phyloP scores from a whole-genome alignment of 2,888 invertebrate genomes.

The Melolontha melolontha region DNA sequence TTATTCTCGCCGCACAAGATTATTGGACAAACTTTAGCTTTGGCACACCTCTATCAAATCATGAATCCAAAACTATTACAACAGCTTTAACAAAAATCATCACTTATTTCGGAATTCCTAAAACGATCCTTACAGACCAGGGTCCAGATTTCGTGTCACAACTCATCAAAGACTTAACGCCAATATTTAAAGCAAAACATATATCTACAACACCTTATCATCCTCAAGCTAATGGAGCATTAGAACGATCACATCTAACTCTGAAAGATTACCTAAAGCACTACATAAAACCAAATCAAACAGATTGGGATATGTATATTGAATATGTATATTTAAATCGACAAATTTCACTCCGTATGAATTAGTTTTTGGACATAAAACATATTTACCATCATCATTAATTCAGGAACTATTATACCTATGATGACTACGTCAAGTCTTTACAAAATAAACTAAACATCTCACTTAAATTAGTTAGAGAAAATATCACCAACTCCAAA shows the following conservation, averaged over 20 bases:
- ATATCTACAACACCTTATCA: constrained; percentile 48
- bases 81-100: constrained; percentile 50
- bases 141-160: constrained; percentile 48
- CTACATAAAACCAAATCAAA: constrained; percentile 51
- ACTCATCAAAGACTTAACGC: constrained; percentile 48
- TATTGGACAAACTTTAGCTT: constrained; percentile 58
- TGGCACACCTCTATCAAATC: constrained; percentile 55
- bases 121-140: too few relatives aligned
- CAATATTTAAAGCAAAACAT: constrained; percentile 49
- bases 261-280: constrained; percentile 54
- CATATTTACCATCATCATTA: constrained; percentile 46
- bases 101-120: constrained; percentile 49
- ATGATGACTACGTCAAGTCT: not conserved
- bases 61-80: constrained; percentile 56
- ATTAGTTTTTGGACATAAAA: constrained; percentile 52
- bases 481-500: too few relatives aligned
- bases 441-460: too few relatives aligned
- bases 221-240: constrained; percentile 53
- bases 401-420: constrained; percentile 22
- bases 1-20: constrained; percentile 58
- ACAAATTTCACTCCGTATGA: constrained; percentile 55
- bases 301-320: constrained; percentile 43
- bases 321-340: constrained; percentile 43
- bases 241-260: constrained; percentile 56
- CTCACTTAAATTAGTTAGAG: too few relatives aligned